phyloP scores from a whole-genome alignment of 2,797 vertebrate genomes.

The Atherinosoma microstoma region DNA sequence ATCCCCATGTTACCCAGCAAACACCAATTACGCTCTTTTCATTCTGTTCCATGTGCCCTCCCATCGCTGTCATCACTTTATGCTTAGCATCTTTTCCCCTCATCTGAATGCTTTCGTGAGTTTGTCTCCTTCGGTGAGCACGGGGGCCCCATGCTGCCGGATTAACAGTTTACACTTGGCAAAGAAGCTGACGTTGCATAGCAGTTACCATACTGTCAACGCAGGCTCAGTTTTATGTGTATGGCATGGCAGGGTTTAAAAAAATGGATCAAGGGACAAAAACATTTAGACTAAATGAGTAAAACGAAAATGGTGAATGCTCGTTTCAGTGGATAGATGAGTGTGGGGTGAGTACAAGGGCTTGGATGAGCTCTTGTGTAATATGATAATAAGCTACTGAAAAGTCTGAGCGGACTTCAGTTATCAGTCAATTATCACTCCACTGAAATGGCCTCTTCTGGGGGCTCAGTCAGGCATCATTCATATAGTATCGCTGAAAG shows the following conservation, averaged over 20 bases:
- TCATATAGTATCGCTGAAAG: too few species aligned
- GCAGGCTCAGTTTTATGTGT: not conserved
- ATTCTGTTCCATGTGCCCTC: not conserved
- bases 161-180: constrained; percentile 24
- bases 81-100: not conserved
- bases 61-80: constrained; percentile 17
- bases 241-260: not conserved
- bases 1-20: constrained; percentile 9
- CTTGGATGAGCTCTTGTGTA: too few species aligned
- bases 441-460: too few species aligned
- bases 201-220: constrained; percentile 7
- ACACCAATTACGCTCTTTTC: not conserved
- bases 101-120: not conserved
- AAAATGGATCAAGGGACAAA: not conserved
- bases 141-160: not conserved
- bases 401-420: too few species aligned
- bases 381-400: too few species aligned
- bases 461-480: too few species aligned
- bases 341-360: too few species aligned
- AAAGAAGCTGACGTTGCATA: constrained; percentile 4
- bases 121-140: not conserved
- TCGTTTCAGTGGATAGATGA: too few species aligned
- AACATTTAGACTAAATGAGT: not conserved
- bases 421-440: too few species aligned
- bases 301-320: not conserved